Percentiles rank a stretch among this genome's conserved stretches.
These are phyloP conservation scores for Anneissia japonica DNA, from an alignment of 35 echinoderm and acorn worm genomes.

Conservation along the genomic window DNA sequence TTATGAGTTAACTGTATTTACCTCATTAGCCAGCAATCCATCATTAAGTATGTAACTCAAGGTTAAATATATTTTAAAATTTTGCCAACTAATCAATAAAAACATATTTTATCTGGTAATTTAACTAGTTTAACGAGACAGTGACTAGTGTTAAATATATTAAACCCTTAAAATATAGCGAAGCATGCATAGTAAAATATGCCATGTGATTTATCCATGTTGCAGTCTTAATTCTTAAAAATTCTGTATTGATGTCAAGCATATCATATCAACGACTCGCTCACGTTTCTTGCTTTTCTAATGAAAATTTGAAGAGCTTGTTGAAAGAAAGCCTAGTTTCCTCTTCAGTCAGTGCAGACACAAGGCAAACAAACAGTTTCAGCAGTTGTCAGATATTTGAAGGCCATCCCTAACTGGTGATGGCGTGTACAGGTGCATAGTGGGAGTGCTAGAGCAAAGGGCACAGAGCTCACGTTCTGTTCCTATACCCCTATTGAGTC, in stretches of 20 bases:
- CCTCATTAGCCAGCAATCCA: too few species aligned
- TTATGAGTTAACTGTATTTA: too few species aligned
- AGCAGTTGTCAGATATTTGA: background rate
- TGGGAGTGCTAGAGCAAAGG: background rate
- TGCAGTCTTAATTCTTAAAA: background rate
- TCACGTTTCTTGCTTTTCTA: background rate
- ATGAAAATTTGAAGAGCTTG: background rate
- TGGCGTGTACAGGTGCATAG: background rate
- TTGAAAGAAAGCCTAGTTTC: background rate
- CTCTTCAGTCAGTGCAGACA: slow-evolving; percentile 1
- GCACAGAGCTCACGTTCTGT: background rate
- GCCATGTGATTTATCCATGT: background rate
- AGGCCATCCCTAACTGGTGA: background rate
- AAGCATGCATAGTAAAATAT: background rate
- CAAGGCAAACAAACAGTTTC: background rate
- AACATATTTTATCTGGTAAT: too few species aligned
- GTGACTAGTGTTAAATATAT: too few species aligned
- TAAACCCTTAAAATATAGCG: background rate
- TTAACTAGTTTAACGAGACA: too few species aligned
- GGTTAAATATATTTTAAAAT: too few species aligned
- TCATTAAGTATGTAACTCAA: too few species aligned
- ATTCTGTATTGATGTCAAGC: background rate
- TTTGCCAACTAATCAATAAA: too few species aligned
- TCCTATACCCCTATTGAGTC: background rate
- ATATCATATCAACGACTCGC: background rate